Percentiles rank a stretch among this genome's conserved stretches.
Evolutionary conservation across 2,113 vertebrate genomes (phyloP).

Genomic region (Pelecanus crispus): DNA sequence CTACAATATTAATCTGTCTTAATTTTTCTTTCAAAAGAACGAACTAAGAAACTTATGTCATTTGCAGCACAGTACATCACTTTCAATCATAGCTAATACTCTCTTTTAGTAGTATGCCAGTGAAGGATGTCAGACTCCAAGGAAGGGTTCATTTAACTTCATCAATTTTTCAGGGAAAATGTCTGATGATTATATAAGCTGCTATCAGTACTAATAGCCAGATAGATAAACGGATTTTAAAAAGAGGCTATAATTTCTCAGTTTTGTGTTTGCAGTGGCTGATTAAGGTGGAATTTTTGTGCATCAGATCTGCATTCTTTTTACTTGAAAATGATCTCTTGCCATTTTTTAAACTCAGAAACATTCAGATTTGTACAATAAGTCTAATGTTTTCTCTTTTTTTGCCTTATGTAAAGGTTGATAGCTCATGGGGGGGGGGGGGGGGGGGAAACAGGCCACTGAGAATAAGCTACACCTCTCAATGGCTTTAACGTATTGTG

Average conservation of each 20-base stretch:
- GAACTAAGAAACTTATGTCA: background rate
- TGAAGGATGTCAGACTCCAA: conserved; percentile 37
- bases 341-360: background rate
- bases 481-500: background rate
- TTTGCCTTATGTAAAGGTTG: background rate
- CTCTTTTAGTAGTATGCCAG: conserved; percentile 14
- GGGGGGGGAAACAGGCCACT: background rate
- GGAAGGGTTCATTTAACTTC: conserved; percentile 51
- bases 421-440: too few relatives aligned
- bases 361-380: background rate
- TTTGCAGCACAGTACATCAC: conserved; percentile 10
- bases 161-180: conserved; percentile 41
- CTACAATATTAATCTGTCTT: conserved; percentile 31
- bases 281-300: background rate
- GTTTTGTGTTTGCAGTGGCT: conserved; percentile 3
- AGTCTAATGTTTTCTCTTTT: background rate
- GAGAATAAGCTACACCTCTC: background rate
- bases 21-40: conserved; percentile 20
- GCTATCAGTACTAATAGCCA: conserved; percentile 44
- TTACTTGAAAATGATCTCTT: conserved; percentile 18
- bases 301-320: conserved; percentile 5
- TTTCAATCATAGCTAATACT: conserved; percentile 11
- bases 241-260: conserved; percentile 40
- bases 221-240: conserved; percentile 38
- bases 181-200: conserved; percentile 33